phyloP scores from a whole-genome alignment of 1,140 invertebrate genomes.

The Archegozetes longisetosus region DNA sequence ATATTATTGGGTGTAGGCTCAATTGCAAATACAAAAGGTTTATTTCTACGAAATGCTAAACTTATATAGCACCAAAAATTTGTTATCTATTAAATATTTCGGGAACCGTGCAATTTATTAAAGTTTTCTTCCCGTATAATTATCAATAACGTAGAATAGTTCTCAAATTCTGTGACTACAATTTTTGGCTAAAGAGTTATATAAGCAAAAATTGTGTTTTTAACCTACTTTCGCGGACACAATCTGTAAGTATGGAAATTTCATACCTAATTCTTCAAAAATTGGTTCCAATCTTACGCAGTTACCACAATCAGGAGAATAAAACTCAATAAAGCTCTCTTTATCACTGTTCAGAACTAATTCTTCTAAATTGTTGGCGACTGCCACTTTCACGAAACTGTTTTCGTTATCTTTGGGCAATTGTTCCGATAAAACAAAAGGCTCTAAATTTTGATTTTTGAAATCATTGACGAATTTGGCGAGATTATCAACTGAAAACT shows the following conservation, averaged over 20 bases:
- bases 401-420: slow-evolving; percentile 66
- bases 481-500: slow-evolving; percentile 78
- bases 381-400: slow-evolving; percentile 72
- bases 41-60: too few species aligned
- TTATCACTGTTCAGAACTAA: slow-evolving; percentile 75
- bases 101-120: too few species aligned
- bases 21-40: too few species aligned
- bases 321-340: slow-evolving; percentile 73
- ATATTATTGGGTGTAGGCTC: too few species aligned
- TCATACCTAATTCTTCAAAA: slow-evolving; percentile 72
- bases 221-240: background rate
- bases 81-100: too few species aligned
- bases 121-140: too few species aligned
- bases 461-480: slow-evolving; percentile 72
- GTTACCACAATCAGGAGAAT: slow-evolving; percentile 57
- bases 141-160: too few species aligned
- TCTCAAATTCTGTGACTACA: too few species aligned
- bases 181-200: too few species aligned
- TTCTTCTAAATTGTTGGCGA: slow-evolving; percentile 92
- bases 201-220: too few species aligned
- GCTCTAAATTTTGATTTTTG: slow-evolving; percentile 60
- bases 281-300: slow-evolving; percentile 88
- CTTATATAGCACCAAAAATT: too few species aligned
- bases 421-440: slow-evolving; percentile 88
- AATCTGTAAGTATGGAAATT: slow-evolving; percentile 40